These are phyloP conservation scores for Embiotoca jacksoni DNA, from an alignment of 2,113 vertebrate genomes.

Conservation along the genomic window DNA sequence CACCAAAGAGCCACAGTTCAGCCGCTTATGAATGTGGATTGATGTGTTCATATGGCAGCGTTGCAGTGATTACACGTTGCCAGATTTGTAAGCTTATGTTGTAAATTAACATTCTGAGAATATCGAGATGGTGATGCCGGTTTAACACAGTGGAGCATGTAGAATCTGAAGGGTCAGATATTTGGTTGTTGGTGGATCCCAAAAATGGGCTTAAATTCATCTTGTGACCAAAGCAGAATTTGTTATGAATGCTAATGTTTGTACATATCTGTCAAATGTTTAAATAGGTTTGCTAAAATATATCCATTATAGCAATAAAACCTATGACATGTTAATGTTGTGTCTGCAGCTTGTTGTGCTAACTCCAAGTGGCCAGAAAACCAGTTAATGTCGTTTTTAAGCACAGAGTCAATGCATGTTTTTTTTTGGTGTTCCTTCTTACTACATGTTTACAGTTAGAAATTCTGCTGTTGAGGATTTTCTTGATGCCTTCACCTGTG, in stretches of 20 bases:
- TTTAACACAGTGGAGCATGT: neutral
- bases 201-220: conserved; percentile 1
- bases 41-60: too few species aligned
- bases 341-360: neutral
- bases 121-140: neutral
- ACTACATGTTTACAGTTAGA: neutral
- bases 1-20: neutral
- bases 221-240: too few species aligned
- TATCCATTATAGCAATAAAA: too few species aligned
- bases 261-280: neutral
- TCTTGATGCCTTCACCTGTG: neutral
- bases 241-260: neutral
- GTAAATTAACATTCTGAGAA: too few species aligned
- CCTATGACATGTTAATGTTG: neutral
- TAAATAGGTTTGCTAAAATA: neutral
- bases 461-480: neutral
- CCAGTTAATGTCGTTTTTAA: neutral
- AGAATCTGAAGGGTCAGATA: neutral
- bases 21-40: too few species aligned
- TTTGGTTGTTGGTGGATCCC: neutral
- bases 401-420: neutral
- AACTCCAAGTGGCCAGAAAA: neutral
- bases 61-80: too few species aligned
- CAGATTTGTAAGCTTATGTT: too few species aligned
- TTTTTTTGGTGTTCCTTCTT: too few species aligned